Evolutionary conservation across 2,888 invertebrate genomes (phyloP).

Genomic region (Tenthredo amoena): DNA sequence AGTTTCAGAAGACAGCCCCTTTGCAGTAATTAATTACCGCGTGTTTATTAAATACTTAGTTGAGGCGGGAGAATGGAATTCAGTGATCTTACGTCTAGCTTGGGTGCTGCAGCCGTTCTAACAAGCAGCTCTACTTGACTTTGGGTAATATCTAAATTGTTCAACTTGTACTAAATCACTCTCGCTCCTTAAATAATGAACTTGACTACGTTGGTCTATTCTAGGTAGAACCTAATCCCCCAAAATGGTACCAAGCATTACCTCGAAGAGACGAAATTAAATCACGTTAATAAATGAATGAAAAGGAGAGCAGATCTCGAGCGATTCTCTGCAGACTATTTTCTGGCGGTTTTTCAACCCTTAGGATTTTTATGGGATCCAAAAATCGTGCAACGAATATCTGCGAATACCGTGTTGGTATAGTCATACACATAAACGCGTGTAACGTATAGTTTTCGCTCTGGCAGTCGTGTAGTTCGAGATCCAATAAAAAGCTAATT

Average conservation of each 20-base stretch:
- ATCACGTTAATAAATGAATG: neutral
- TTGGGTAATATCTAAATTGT: constrained; percentile 53
- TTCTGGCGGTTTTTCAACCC: neutral
- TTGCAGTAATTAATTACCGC: constrained; percentile 54
- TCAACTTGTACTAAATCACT: constrained; percentile 52
- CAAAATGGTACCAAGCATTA: constrained; percentile 7
- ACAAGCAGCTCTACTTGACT: constrained; percentile 44
- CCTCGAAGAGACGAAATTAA: neutral
- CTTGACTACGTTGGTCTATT: constrained; percentile 9
- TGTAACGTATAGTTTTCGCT: constrained; percentile 66
- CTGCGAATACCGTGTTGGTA: constrained; percentile 10
- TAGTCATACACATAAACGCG: neutral
- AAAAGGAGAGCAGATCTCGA: neutral
- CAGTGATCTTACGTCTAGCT: constrained; percentile 37
- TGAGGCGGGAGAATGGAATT: constrained; percentile 50
- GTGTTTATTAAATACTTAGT: constrained; percentile 54
- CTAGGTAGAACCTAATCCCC: constrained; percentile 15
- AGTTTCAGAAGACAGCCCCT: constrained; percentile 22
- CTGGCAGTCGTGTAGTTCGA: constrained; percentile 76
- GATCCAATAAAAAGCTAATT: constrained; percentile 78
- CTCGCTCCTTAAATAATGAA: constrained; percentile 34
- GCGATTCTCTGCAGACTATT: neutral
- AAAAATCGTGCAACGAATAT: neutral
- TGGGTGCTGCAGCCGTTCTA: constrained; percentile 31
- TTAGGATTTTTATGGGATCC: neutral